Conservation (phyloP, 1,140 invertebrate genomes). For the Cyclina sinensis region DNA sequence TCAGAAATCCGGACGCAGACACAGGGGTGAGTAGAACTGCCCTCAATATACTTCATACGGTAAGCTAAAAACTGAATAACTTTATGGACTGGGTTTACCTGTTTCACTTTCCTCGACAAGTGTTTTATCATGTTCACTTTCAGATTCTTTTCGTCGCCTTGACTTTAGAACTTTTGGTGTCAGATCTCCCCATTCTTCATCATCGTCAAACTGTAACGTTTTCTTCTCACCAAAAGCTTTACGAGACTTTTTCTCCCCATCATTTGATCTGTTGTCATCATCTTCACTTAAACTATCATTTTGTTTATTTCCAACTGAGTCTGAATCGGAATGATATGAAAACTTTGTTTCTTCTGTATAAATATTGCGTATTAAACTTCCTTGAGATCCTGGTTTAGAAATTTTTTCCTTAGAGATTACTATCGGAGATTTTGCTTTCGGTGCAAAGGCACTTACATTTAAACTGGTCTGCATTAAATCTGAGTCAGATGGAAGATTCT, state of each 20-base stretch:
- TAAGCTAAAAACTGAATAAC: too few relatives aligned
- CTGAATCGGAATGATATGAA: slow-evolving; percentile 62
- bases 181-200: slow-evolving; percentile 69
- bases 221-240: slow-evolving; percentile 45
- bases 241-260: neutral
- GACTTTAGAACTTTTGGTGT: slow-evolving; percentile 42
- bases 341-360: slow-evolving; percentile 50
- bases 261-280: neutral
- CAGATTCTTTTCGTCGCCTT: slow-evolving; percentile 36
- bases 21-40: too few relatives aligned
- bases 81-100: too few relatives aligned
- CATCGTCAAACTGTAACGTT: slow-evolving; percentile 70
- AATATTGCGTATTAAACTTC: neutral
- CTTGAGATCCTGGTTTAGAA: neutral
- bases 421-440: slow-evolving; percentile 51
- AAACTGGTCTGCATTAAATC: slow-evolving; percentile 26
- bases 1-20: too few relatives aligned
- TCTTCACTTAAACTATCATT: slow-evolving; percentile 58
- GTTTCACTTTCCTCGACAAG: slow-evolving; percentile 30
- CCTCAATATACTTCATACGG: too few relatives aligned
- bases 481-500: neutral
- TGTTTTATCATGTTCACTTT: slow-evolving; percentile 50
- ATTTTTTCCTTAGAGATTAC: slow-evolving; percentile 61
- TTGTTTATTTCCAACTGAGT: slow-evolving; percentile 55
- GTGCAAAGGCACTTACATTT: slow-evolving; percentile 31